Evolutionary conservation across 2,888 invertebrate genomes (phyloP).

Genomic region (Cheilosia urbana): DNA sequence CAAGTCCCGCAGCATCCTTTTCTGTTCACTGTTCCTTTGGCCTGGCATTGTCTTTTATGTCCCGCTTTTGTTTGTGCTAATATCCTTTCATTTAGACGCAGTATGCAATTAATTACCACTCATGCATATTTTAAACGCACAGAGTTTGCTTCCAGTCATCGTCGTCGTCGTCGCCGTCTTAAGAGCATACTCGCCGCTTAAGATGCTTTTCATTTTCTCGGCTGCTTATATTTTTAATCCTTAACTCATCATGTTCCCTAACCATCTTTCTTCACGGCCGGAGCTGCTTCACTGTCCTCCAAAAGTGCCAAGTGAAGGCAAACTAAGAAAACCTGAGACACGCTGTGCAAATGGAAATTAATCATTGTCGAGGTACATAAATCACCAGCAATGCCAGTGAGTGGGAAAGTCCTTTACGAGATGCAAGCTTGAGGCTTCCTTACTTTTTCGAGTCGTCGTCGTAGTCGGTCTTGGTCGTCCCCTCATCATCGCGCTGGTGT

Average conservation of each 20-base stretch:
- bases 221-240: slow-evolving; percentile 57
- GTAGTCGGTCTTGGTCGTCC: too few relatives aligned
- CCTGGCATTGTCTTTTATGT: slow-evolving; percentile 3
- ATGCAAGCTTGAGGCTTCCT: slow-evolving; percentile 8
- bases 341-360: slow-evolving; percentile 61
- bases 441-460: slow-evolving; percentile 10
- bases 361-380: slow-evolving; percentile 61
- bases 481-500: slow-evolving; percentile 20
- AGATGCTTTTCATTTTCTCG: slow-evolving; percentile 45
- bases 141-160: slow-evolving; percentile 12
- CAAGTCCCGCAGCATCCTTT: not conserved
- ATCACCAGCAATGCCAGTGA: slow-evolving; percentile 36
- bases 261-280: slow-evolving; percentile 5
- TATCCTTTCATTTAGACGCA: slow-evolving; percentile 10
- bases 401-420: slow-evolving; percentile 18
- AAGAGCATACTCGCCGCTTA: slow-evolving; percentile 8
- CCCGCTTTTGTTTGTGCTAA: not conserved
- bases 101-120: slow-evolving; percentile 37
- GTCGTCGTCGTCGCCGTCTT: not conserved
- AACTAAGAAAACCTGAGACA: slow-evolving; percentile 34
- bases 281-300: slow-evolving; percentile 1
- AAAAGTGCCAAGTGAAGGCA: slow-evolving; percentile 4
- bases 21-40: not conserved
- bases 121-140: slow-evolving; percentile 34
- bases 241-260: slow-evolving; percentile 36